Evolutionary conservation across 1,140 invertebrate species (phyloP).

Genomic region (Heterodera carotae): DNA sequence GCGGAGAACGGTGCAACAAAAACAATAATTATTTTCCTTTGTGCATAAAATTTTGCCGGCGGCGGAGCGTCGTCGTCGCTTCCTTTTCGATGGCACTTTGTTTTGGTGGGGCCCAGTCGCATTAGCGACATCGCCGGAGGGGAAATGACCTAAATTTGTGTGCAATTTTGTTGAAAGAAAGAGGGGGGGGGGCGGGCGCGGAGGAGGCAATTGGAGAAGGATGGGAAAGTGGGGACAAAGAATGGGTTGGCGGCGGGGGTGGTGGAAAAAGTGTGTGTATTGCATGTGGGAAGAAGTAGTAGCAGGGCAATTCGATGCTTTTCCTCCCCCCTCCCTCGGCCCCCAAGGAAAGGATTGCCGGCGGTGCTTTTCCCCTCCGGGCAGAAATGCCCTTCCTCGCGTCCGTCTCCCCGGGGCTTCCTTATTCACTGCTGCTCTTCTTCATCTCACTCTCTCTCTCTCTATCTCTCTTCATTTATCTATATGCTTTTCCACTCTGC

Average conservation of each 20-base stretch:
- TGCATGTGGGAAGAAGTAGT: not conserved
- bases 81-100: not conserved
- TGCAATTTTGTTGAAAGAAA: not conserved
- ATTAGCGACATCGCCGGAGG: constrained; percentile 2
- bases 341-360: not conserved
- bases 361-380: not conserved
- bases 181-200: not conserved
- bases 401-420: too few species aligned
- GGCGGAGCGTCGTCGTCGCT: too few species aligned
- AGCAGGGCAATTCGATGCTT: not conserved
- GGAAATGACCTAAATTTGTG: constrained; percentile 4
- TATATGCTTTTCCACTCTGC: too few species aligned
- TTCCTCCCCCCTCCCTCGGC: not conserved
- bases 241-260: not conserved
- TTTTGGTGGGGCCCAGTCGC: not conserved
- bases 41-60: not conserved
- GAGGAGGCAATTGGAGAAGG: not conserved
- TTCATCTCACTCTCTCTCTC: not conserved
- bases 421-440: not conserved
- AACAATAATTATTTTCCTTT: not conserved
- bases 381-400: not conserved
- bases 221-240: constrained; percentile 12
- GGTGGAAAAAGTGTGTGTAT: not conserved
- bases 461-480: too few species aligned
- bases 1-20: not conserved